A percentile compares a stretch with the other conserved stretches of the same genome.
Evolutionary conservation across 2,797 vertebrate genomes (phyloP).

Genomic region (Knipowitschia caucasica): DNA sequence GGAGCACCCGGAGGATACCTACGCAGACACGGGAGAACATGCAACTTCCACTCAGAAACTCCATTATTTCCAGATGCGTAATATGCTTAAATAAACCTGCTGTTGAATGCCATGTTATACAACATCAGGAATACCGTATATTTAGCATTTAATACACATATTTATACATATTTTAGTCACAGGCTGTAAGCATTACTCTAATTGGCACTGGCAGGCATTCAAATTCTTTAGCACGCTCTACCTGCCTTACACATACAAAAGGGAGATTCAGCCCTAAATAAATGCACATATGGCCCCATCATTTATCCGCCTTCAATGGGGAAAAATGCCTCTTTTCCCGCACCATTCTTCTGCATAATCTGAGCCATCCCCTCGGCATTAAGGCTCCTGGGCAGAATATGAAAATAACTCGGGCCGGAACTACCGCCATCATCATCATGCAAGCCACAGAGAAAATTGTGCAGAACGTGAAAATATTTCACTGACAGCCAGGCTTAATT

Average conservation of each 20-base stretch:
- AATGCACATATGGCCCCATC: constrained; percentile 49
- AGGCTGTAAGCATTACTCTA: neutral
- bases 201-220: neutral
- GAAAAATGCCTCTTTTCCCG: constrained; percentile 34
- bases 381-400: constrained; percentile 57
- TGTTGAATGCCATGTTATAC: too few relatives aligned
- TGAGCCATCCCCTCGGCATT: constrained; percentile 47
- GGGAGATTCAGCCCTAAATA: constrained; percentile 36
- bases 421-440: constrained; percentile 30
- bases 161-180: too few relatives aligned
- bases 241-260: neutral
- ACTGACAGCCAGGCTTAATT: constrained; percentile 46
- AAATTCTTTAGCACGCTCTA: neutral
- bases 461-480: constrained; percentile 13
- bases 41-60: too few relatives aligned
- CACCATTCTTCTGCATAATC: constrained; percentile 56
- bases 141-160: too few relatives aligned
- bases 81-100: too few relatives aligned
- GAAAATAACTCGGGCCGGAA: constrained; percentile 49
- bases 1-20: too few relatives aligned
- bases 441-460: constrained; percentile 22
- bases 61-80: too few relatives aligned
- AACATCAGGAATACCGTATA: too few relatives aligned
- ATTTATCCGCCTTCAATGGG: constrained; percentile 38
- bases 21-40: too few relatives aligned